Conservation (phyloP, 2,888 invertebrate genomes). For the Gari tellinella region DNA sequence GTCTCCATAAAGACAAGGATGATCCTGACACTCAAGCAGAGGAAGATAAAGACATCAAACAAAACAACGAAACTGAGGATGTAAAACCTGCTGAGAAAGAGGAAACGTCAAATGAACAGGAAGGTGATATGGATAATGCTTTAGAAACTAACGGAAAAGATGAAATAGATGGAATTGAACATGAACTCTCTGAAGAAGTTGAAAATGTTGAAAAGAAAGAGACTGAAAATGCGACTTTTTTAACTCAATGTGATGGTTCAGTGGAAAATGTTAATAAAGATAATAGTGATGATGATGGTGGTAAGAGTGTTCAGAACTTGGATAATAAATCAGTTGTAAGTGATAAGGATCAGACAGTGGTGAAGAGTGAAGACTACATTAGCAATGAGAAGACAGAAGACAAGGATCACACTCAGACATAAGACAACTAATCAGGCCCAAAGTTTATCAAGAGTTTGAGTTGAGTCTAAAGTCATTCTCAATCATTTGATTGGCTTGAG, state of each 20-base stretch:
- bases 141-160: constrained; percentile 24
- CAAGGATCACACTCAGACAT: too few relatives aligned
- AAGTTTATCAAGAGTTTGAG: too few relatives aligned
- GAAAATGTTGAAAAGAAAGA: constrained; percentile 20
- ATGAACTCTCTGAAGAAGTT: constrained; percentile 21
- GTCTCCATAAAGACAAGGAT: constrained; percentile 28
- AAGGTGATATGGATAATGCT: constrained; percentile 11
- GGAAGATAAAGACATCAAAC: constrained; percentile 6
- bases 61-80: constrained; percentile 9
- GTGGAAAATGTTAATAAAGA: constrained; percentile 2
- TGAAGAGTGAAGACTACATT: constrained; percentile 51
- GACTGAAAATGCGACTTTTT: neutral
- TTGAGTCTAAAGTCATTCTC: too few relatives aligned
- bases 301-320: constrained; percentile 2
- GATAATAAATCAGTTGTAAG: neutral
- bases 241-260: too few relatives aligned
- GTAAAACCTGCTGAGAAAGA: constrained; percentile 6
- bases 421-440: too few relatives aligned
- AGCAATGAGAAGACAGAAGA: neutral
- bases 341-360: constrained; percentile 48
- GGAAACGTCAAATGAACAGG: constrained; percentile 14
- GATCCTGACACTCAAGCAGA: constrained; percentile 44
- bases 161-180: constrained; percentile 1
- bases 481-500: too few relatives aligned
- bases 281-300: constrained; percentile 37